Base-by-base conservation (phyloP, 2,113 vertebrate genomes). In the Sinocyclocheilus anshuiensis region DNA sequence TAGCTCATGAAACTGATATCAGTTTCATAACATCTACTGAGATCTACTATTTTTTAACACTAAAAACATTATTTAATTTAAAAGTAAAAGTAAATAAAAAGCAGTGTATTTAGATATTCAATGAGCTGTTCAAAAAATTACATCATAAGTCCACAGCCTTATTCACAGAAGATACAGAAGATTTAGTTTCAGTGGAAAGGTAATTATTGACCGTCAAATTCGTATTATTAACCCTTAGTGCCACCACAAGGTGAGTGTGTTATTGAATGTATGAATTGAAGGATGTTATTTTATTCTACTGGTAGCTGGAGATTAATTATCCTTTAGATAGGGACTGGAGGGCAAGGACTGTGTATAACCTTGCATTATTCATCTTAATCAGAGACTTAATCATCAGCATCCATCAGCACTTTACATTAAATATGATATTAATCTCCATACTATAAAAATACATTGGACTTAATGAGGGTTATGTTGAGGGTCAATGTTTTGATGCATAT, bases 281-380 rank as follows among this genome's bases (percentile, higher is more conserved):
- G 84, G 77, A 84, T 86, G 89, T 86, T 85, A 87, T 76, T 89
- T 75, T 90, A 71, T 48, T 81, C 65, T 90, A 20, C 81, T 79
- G 92, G 90, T 91, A 90, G 90, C 92, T 93, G 91, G 86, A 85
- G 77, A 90, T 91, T 86, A 75, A 92, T 91, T 93, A 92, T 89
- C 92, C 91, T 94, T 93, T 90, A 91, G 92, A 86, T 82, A 63
- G 85, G 86, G 88, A 92, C 55, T 93, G 92, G 92, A 94, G 93
- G 93, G 88, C 91, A 88, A 88, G 84, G 77, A n/a, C 85, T 84
- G 85, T 83, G 84, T 88, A 9, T 57, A 22, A 36, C 6, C 63
- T 42, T 78, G 13, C 33, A 71, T 80, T 86, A 79, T 86, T 86
- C 67, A 80, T 94, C 93, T 93, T 91, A 93, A 93, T 94, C 92